Conservation (phyloP, 2,888 invertebrate species). For the Oscheius sp. region DNA sequence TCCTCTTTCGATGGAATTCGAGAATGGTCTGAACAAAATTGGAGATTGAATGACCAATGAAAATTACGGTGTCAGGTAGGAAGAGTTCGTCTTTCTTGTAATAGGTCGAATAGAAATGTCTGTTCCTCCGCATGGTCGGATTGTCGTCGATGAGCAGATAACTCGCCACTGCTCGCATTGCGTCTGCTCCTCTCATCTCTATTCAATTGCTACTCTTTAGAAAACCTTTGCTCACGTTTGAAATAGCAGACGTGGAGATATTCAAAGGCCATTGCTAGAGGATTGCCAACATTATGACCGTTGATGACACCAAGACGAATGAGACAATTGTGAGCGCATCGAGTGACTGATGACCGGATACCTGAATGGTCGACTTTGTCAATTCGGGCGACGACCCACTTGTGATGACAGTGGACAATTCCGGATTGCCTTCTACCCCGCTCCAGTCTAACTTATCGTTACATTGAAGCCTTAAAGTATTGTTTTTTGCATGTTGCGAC, state of each 20-base stretch:
- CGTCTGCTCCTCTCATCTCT: constrained; percentile 68
- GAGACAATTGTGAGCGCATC: constrained; percentile 63
- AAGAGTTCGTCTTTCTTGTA: constrained; percentile 59
- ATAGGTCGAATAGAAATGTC: constrained; percentile 58
- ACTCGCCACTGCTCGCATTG: constrained; percentile 64
- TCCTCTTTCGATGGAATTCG: constrained; percentile 48
- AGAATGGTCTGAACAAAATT: constrained; percentile 48
- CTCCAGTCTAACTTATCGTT: constrained; percentile 69
- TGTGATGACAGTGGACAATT: constrained; percentile 61
- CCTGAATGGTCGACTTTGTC: too few species aligned
- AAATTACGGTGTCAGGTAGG: constrained; percentile 44
- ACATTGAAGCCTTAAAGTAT: constrained; percentile 48
- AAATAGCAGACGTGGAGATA: constrained; percentile 69
- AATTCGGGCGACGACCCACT: too few species aligned
- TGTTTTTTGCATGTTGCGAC: constrained; percentile 11
- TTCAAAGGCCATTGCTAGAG: constrained; percentile 64
- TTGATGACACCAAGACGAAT: constrained; percentile 61
- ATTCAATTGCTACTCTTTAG: neutral
- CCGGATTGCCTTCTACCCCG: constrained; percentile 60
- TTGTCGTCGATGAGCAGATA: constrained; percentile 65
- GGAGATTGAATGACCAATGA: neutral
- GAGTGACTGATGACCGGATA: constrained; percentile 55
- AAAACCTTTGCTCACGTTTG: constrained; percentile 55
- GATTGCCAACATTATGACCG: constrained; percentile 63
- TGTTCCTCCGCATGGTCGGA: constrained; percentile 67